Evolutionary conservation across 2,113 vertebrate genomes (phyloP).

Genomic region (Dromiciops gliroides): DNA sequence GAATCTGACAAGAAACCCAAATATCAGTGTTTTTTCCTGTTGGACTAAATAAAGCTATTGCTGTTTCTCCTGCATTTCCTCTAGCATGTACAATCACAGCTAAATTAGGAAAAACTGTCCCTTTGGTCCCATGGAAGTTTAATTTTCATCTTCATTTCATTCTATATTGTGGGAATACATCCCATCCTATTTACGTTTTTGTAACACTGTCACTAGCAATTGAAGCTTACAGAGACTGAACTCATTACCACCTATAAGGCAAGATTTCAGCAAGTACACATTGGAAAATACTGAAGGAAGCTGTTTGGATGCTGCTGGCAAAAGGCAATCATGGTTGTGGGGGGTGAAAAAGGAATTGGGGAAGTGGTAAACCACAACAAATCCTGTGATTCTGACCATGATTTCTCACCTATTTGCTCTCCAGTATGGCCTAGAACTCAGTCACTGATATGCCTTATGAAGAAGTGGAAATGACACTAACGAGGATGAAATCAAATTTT

Average conservation of each 20-base stretch:
- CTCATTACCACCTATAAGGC: constrained; percentile 20
- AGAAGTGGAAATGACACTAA: background rate
- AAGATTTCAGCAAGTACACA: background rate
- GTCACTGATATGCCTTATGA: background rate
- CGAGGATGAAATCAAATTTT: background rate
- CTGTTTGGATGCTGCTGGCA: constrained; percentile 33
- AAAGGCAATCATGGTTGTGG: background rate
- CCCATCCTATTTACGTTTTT: constrained; percentile 7
- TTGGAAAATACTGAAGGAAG: constrained; percentile 26
- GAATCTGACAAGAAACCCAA: constrained; percentile 62
- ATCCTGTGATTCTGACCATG: background rate
- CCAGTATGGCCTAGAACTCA: background rate
- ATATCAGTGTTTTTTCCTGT: constrained; percentile 55
- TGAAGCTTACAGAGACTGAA: background rate
- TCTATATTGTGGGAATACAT: background rate
- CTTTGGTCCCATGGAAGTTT: background rate
- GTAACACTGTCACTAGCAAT: constrained; percentile 33
- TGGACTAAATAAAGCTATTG: constrained; percentile 65
- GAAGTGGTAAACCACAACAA: background rate
- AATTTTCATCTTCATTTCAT: constrained; percentile 45
- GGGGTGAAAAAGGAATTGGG: background rate
- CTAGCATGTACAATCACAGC: constrained; percentile 8
- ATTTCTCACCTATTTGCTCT: constrained; percentile 2
- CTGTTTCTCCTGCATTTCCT: constrained; percentile 70
- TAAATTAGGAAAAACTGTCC: constrained; percentile 35